Evolutionary conservation across 2,797 vertebrate genomes (phyloP).

Genomic region (Oreonectes daqikongensis): DNA sequence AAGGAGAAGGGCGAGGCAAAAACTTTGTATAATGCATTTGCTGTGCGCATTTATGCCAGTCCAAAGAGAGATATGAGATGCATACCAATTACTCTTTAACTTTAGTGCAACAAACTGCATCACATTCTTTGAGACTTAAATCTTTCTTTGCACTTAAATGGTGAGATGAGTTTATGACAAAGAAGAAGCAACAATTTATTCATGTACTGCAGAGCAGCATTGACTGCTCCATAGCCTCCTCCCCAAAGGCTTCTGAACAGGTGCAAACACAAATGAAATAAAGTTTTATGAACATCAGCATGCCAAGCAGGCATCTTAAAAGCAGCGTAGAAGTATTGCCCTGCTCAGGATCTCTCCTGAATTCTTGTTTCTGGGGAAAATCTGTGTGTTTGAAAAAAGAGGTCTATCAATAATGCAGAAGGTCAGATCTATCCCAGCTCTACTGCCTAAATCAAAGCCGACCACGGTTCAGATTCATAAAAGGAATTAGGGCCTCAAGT

Average conservation of each 20-base stretch:
- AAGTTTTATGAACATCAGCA: constrained; percentile 31
- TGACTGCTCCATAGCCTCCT: neutral
- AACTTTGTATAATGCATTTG: constrained; percentile 15
- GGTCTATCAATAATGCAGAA: constrained; percentile 48
- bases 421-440: constrained; percentile 23
- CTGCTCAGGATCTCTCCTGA: constrained; percentile 27
- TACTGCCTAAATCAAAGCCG: constrained; percentile 45
- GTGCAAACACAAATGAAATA: constrained; percentile 39
- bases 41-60: neutral
- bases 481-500: neutral
- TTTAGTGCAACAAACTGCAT: neutral
- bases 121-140: neutral
- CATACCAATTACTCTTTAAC: neutral
- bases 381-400: constrained; percentile 9
- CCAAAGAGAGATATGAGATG: constrained; percentile 9
- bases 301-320: constrained; percentile 14
- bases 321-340: neutral
- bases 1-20: constrained; percentile 7
- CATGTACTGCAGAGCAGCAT: constrained; percentile 7
- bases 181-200: constrained; percentile 21
- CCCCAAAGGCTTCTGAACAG: constrained; percentile 32
- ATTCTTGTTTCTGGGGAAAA: constrained; percentile 19
- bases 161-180: neutral
- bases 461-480: constrained; percentile 29
- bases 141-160: constrained; percentile 5